phyloP scores from a whole-genome alignment of 2,113 vertebrate species.

The Spea bombifrons region DNA sequence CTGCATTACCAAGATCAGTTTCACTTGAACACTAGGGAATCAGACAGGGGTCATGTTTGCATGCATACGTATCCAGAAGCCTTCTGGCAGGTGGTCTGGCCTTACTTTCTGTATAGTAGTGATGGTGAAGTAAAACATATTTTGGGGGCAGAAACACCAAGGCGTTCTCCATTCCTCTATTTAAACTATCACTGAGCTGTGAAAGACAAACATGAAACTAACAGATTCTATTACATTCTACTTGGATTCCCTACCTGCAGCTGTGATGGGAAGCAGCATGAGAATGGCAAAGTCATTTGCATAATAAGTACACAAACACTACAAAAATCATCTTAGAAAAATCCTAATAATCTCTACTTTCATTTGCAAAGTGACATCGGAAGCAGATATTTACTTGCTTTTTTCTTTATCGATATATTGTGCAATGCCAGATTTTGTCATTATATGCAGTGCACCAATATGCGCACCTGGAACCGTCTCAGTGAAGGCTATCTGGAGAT shows the following conservation, averaged over 20 bases:
- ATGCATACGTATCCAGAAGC: background rate
- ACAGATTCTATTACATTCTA: slow-evolving; percentile 19
- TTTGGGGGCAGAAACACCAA: slow-evolving; percentile 21
- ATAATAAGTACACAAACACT: slow-evolving; percentile 36
- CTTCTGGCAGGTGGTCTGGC: background rate
- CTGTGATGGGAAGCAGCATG: slow-evolving; percentile 35
- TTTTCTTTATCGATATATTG: too few species aligned
- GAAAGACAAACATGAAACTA: slow-evolving; percentile 42
- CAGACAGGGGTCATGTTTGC: too few species aligned
- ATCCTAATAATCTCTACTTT: slow-evolving; percentile 2
- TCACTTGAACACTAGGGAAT: background rate
- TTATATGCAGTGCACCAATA: too few species aligned
- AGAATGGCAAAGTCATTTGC: slow-evolving; percentile 29
- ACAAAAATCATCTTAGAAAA: slow-evolving; percentile 7
- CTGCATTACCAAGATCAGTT: background rate
- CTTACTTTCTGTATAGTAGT: slow-evolving; percentile 3
- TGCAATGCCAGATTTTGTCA: too few species aligned
- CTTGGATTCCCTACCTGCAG: slow-evolving; percentile 32
- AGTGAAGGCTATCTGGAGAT: too few species aligned
- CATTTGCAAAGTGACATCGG: background rate
- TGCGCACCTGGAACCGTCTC: too few species aligned
- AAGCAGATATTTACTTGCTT: too few species aligned
- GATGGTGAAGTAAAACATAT: background rate
- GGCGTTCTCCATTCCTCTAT: background rate
- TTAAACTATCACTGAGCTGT: slow-evolving; percentile 17